Evolutionary conservation across 2,888 invertebrate species (phyloP).

Genomic region (Hypercompe scribonia): DNA sequence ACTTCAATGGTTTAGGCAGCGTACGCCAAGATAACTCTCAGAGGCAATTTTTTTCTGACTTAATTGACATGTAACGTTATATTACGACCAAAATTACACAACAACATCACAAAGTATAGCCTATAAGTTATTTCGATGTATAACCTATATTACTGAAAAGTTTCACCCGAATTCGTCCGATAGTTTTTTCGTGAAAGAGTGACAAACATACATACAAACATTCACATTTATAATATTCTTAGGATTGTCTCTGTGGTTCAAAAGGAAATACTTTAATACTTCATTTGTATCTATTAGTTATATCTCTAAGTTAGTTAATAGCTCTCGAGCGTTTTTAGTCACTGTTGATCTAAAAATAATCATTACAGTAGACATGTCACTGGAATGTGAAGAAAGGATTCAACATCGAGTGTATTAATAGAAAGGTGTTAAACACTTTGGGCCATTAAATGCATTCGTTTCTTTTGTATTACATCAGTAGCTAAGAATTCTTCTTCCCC

Average conservation of each 20-base stretch:
- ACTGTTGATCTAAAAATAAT: conserved; percentile 16
- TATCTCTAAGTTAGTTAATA: conserved; percentile 13
- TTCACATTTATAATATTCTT: too few species aligned
- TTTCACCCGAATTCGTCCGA: too few species aligned
- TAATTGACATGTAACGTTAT: too few species aligned
- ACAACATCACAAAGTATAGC: too few species aligned
- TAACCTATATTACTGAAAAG: too few species aligned
- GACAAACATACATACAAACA: too few species aligned
- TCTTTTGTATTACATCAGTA: not conserved
- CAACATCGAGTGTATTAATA: conserved; percentile 8
- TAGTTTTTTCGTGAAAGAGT: too few species aligned
- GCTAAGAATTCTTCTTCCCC: not conserved
- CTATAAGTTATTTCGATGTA: too few species aligned
- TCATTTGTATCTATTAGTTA: conserved; percentile 18
- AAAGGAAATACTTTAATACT: conserved; percentile 2
- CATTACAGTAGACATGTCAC: conserved; percentile 7
- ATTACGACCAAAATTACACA: too few species aligned
- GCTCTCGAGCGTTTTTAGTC: conserved; percentile 3
- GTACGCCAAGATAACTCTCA: too few species aligned
- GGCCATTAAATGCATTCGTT: not conserved
- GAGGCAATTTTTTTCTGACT: too few species aligned
- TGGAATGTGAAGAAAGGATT: conserved; percentile 16
- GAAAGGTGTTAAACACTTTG: not conserved
- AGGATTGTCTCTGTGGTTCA: not conserved
- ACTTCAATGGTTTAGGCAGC: too few species aligned